Conservation (phyloP, 2,113 vertebrate species). For the Rhabdornis inornatus region DNA sequence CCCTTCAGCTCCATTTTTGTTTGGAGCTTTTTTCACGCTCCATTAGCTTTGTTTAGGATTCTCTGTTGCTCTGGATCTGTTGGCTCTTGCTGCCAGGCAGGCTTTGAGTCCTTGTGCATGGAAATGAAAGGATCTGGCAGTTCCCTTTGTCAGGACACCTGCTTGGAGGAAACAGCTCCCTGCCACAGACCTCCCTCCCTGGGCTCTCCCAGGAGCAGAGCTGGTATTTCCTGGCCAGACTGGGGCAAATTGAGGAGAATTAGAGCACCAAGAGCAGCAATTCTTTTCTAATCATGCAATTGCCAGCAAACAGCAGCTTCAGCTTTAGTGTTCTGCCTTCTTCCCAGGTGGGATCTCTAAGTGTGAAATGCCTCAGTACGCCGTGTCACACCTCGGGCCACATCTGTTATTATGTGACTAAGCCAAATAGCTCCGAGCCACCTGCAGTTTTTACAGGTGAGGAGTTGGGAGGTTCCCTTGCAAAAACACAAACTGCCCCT, state of each 20-base stretch:
- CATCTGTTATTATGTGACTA: slow-evolving; percentile 95
- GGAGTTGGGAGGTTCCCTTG: slow-evolving; percentile 29
- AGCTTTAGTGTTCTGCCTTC: slow-evolving; percentile 16
- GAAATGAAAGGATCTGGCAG: neutral
- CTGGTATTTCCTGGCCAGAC: neutral
- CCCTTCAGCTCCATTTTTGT: neutral
- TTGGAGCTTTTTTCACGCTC: neutral
- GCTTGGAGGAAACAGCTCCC: neutral
- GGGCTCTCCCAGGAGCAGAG: neutral
- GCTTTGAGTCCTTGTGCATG: neutral
- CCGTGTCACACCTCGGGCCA: slow-evolving; percentile 97
- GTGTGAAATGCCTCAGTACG: slow-evolving; percentile 90
- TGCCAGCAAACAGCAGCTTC: neutral
- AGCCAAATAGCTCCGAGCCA: slow-evolving; percentile 84
- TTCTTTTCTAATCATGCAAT: neutral
- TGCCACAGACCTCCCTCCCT: neutral
- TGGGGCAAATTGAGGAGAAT: neutral
- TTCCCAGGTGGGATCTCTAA: slow-evolving; percentile 88
- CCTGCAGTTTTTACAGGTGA: slow-evolving; percentile 95
- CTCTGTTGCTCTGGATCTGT: neutral
- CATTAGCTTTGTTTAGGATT: neutral
- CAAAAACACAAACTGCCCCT: neutral
- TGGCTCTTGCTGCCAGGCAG: neutral
- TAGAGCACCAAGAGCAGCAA: neutral
- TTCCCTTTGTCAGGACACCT: slow-evolving; percentile 21